Evolutionary conservation across 2,888 invertebrate species (phyloP).

Genomic region (Drosophila prolongata): DNA sequence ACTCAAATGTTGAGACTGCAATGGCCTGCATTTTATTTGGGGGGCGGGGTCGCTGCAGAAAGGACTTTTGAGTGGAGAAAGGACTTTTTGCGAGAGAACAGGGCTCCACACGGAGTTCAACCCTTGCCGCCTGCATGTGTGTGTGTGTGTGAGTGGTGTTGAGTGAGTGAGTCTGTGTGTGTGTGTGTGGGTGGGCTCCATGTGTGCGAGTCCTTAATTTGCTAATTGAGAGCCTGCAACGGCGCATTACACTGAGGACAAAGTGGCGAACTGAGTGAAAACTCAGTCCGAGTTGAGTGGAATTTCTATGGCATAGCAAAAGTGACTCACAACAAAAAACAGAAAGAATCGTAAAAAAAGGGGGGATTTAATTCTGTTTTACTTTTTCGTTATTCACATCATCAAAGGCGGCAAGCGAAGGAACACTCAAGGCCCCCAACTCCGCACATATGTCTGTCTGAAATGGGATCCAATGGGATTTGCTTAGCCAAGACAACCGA

Average conservation of each 20-base stretch:
- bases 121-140: constrained; percentile 24
- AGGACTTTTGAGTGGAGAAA: constrained; percentile 51
- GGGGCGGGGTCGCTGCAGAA: constrained; percentile 61
- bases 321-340: not conserved
- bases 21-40: constrained; percentile 44
- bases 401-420: constrained; percentile 25
- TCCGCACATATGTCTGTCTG: constrained; percentile 11
- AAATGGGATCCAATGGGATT: constrained; percentile 40
- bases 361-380: not conserved
- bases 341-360: not conserved
- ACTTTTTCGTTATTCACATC: constrained; percentile 2
- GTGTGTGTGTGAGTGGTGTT: constrained; percentile 8
- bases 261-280: constrained; percentile 27
- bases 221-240: constrained; percentile 73
- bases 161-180: constrained; percentile 19
- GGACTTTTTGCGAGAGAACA: constrained; percentile 33
- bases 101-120: constrained; percentile 44
- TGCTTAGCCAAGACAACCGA: constrained; percentile 31
- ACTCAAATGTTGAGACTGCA: constrained; percentile 32
- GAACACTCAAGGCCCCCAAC: constrained; percentile 25
- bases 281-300: not conserved
- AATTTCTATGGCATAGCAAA: not conserved
- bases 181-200: constrained; percentile 21
- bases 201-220: constrained; percentile 61
- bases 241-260: constrained; percentile 42